phyloP scores from a whole-genome alignment of 2,113 vertebrate genomes.

The Periophthalmodon schlosseri region DNA sequence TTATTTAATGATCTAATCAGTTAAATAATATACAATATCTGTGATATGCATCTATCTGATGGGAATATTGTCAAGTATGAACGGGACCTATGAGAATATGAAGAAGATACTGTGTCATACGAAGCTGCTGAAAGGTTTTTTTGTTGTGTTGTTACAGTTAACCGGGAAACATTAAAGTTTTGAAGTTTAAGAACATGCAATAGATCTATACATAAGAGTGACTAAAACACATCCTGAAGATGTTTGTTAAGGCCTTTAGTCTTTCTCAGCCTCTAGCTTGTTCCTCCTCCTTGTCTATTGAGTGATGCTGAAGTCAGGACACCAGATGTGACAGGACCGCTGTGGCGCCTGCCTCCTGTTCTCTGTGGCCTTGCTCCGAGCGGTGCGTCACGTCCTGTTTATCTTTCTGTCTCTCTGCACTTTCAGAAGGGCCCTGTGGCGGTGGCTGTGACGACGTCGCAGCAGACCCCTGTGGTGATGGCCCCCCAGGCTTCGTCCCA shows the following conservation, averaged over 20 bases:
- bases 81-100: conserved; percentile 38
- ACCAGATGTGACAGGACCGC: conserved; percentile 74
- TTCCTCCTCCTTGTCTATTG: conserved; percentile 57
- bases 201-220: neutral
- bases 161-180: neutral
- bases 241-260: conserved; percentile 24
- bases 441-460: conserved; percentile 72
- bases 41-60: conserved; percentile 18
- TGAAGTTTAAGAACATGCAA: neutral
- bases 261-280: conserved; percentile 36
- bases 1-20: no score
- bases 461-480: conserved; percentile 73
- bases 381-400: conserved; percentile 77
- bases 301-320: conserved; percentile 62
- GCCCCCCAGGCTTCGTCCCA: conserved; percentile 64
- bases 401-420: conserved; percentile 73
- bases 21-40: no score
- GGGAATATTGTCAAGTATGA: conserved; percentile 48
- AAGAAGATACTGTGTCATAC: conserved; percentile 41
- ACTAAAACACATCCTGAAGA: neutral
- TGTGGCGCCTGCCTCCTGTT: conserved; percentile 68
- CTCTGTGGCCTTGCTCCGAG: conserved; percentile 79
- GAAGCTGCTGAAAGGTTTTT: conserved; percentile 38
- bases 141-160: neutral
- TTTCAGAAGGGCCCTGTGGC: conserved; percentile 77